Conservation (phyloP, 2,113 vertebrate species). For the Columba janthina region DNA sequence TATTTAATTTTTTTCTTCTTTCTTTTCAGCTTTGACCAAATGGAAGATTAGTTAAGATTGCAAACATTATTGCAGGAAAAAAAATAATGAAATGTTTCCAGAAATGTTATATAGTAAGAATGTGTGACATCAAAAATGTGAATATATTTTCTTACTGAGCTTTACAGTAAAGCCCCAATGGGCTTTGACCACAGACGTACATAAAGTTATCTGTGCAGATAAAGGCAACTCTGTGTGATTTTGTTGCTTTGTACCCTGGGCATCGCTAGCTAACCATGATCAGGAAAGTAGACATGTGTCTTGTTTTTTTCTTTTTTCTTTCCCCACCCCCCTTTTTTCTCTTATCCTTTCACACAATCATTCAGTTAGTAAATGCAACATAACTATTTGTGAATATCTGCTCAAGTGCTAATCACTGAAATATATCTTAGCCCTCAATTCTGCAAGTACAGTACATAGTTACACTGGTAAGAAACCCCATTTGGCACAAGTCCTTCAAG, state of each 20-base stretch:
- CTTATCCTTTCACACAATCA: neutral
- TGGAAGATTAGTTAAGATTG: slow-evolving; percentile 4
- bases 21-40: neutral
- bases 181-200: slow-evolving; percentile 29
- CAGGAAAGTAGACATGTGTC: neutral
- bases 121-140: neutral
- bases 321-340: neutral
- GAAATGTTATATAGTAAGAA: neutral
- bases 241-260: neutral
- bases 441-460: neutral
- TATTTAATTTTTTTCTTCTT: neutral
- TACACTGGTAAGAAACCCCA: fast-evolving
- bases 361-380: neutral
- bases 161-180: slow-evolving; percentile 32
- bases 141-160: neutral
- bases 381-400: neutral
- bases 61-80: neutral
- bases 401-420: neutral
- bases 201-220: slow-evolving; percentile 21
- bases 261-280: neutral
- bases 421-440: neutral
- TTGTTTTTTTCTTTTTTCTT: neutral
- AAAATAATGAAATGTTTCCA: neutral
- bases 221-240: slow-evolving; percentile 18
- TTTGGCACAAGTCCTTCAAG: neutral